These are phyloP conservation scores for Leptinotarsa rubiginosa DNA, from an alignment of 2,888 invertebrate species.

Conservation along the genomic window DNA sequence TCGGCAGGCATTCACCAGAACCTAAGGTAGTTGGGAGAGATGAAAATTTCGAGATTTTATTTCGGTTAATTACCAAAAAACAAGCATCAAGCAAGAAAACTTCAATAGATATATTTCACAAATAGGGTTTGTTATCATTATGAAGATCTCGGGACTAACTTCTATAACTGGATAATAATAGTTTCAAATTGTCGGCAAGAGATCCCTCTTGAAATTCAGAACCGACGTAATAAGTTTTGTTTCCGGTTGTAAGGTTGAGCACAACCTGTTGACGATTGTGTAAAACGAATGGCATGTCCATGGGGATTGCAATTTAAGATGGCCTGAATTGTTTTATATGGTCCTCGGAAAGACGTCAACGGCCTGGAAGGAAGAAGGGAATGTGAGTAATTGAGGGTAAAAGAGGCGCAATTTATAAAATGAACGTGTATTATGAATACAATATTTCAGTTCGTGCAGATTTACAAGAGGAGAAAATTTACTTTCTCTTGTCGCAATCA, in stretches of 20 bases:
- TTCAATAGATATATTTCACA: not conserved
- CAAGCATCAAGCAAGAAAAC: not conserved
- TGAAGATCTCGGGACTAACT: conserved; percentile 25
- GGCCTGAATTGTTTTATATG: conserved; percentile 41
- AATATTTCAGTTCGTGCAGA: conserved; percentile 13
- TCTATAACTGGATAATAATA: conserved; percentile 38
- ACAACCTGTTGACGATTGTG: conserved; percentile 40
- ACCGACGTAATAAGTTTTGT: conserved; percentile 35
- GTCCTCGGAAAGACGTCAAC: conserved; percentile 34
- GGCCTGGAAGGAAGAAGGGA: conserved; percentile 14
- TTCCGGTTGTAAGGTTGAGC: conserved; percentile 31
- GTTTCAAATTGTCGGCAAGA: conserved; percentile 35
- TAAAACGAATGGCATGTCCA: conserved; percentile 38
- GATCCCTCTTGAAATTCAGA: conserved; percentile 33
- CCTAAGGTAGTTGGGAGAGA: too few species aligned
- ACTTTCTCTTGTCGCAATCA: not conserved
- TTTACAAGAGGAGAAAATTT: not conserved
- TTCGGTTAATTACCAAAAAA: not conserved
- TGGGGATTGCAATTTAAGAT: conserved; percentile 40
- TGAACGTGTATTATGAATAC: conserved; percentile 25
- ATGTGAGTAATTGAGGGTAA: conserved; percentile 28
- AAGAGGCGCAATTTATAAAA: conserved; percentile 21
- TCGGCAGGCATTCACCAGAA: too few species aligned
- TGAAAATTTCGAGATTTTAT: too few species aligned
- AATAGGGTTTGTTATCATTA: conserved; percentile 13